Evolutionary conservation across 2,797 vertebrate genomes (phyloP).

Genomic region (Cuniculus paca): DNA sequence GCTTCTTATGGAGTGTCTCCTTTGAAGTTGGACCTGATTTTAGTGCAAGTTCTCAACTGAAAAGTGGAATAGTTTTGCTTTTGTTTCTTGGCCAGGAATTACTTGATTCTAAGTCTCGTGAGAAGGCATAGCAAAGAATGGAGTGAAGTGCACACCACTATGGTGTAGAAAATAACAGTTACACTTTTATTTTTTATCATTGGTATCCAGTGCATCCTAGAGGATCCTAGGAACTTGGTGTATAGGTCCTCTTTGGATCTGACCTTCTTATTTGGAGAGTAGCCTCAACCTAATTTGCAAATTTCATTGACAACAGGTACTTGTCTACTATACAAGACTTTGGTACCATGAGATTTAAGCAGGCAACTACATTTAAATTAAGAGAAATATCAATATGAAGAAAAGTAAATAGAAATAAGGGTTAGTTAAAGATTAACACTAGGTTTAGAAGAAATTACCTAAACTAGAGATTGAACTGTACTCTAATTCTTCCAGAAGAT

Average conservation of each 20-base stretch:
- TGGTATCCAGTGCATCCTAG: background rate
- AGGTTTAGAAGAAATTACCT: slow-evolving; percentile 33
- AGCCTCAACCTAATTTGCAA: slow-evolving; percentile 57
- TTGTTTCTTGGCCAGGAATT: background rate
- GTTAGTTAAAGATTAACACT: background rate
- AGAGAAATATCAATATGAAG: slow-evolving; percentile 2
- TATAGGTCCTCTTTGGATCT: slow-evolving; percentile 37
- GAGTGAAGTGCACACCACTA: background rate
- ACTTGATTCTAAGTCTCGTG: background rate
- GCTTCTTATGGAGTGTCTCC: background rate
- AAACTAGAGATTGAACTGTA: background rate
- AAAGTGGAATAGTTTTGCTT: background rate
- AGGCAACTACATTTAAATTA: slow-evolving; percentile 58
- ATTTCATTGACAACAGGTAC: slow-evolving; percentile 15
- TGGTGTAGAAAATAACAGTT: background rate
- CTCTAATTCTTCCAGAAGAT: slow-evolving; percentile 2
- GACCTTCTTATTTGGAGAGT: slow-evolving; percentile 70
- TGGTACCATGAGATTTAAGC: slow-evolving; percentile 25
- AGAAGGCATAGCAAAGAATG: background rate
- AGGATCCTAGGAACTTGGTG: slow-evolving; percentile 39
- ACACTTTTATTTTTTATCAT: slow-evolving; percentile 9
- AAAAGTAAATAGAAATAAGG: slow-evolving; percentile 41
- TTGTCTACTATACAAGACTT: slow-evolving; percentile 36
- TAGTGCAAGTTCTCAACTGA: background rate
- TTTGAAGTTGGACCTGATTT: background rate